phyloP scores from a whole-genome alignment of 2,113 vertebrate species.

The Phrynosoma blainvillii region DNA sequence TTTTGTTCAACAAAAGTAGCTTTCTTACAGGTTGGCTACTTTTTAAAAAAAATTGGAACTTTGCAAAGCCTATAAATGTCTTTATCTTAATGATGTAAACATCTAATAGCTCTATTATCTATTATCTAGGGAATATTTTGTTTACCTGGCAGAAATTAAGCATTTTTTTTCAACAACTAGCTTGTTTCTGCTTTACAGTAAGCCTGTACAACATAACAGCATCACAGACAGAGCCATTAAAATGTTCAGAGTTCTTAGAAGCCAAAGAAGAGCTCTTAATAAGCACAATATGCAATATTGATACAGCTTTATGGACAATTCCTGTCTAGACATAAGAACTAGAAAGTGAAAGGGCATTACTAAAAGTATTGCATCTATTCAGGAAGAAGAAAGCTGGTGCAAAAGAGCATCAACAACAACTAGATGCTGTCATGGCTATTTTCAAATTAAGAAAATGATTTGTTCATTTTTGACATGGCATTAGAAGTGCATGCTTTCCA shows the following conservation, averaged over 20 bases:
- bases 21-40: slow-evolving; percentile 46
- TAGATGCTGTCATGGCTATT: not conserved
- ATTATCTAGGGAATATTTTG: slow-evolving; percentile 18
- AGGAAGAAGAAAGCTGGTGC: not conserved
- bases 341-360: slow-evolving; percentile 5
- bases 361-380: slow-evolving; percentile 11
- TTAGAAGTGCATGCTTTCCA: not conserved
- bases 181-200: slow-evolving; percentile 35
- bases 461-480: not conserved
- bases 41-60: slow-evolving; percentile 37
- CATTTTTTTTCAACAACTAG: not conserved
- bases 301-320: slow-evolving; percentile 10
- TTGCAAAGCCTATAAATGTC: slow-evolving; percentile 53
- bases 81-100: slow-evolving; percentile 15
- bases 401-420: not conserved
- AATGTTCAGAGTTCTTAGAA: slow-evolving; percentile 38
- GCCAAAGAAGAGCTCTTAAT: slow-evolving; percentile 30
- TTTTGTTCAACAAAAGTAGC: slow-evolving; percentile 56
- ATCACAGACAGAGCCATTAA: slow-evolving; percentile 29
- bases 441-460: not conserved
- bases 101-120: slow-evolving; percentile 10
- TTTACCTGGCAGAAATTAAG: slow-evolving; percentile 26
- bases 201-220: slow-evolving; percentile 16
- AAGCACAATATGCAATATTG: slow-evolving; percentile 31
- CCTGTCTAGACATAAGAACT: slow-evolving; percentile 2